A percentile compares a stretch with the other conserved stretches of the same genome.
Evolutionary conservation across 2,888 invertebrate species (phyloP).

Genomic region (Drosophila longiperda): DNA sequence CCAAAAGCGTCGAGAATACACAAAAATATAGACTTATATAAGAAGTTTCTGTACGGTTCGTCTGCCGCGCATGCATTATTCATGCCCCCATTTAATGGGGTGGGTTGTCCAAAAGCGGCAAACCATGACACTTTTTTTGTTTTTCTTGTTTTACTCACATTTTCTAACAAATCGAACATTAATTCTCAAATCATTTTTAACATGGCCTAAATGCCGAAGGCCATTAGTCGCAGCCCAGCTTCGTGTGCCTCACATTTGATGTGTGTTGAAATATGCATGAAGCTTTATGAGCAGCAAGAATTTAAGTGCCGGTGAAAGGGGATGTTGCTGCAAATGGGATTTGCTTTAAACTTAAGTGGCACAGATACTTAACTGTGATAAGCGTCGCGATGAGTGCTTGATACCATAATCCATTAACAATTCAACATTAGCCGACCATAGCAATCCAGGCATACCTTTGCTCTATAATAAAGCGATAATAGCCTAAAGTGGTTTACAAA

Average conservation of each 20-base stretch:
- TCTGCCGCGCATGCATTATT: conserved; percentile 64
- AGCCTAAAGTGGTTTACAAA: background rate
- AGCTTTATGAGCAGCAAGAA: conserved; percentile 50
- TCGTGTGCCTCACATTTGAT: conserved; percentile 23
- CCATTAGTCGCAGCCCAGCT: conserved; percentile 39
- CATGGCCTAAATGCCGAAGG: conserved; percentile 57
- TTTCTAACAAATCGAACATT: conserved; percentile 77
- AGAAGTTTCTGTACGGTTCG: conserved; percentile 34
- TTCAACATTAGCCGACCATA: conserved; percentile 2
- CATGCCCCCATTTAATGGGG: conserved; percentile 32
- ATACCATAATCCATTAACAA: conserved; percentile 15
- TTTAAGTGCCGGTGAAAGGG: conserved; percentile 1
- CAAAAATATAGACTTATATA: conserved; percentile 10
- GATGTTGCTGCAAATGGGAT: conserved; percentile 7
- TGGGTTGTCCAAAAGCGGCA: background rate
- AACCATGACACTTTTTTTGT: conserved; percentile 22
- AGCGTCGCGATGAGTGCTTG: background rate
- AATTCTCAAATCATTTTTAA: conserved; percentile 79
- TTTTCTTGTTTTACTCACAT: conserved; percentile 23
- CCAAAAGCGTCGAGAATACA: background rate
- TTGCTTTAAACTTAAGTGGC: conserved; percentile 19
- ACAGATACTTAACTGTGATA: conserved; percentile 13
- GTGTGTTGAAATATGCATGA: conserved; percentile 73
- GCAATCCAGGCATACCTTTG: background rate
- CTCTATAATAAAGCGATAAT: background rate